These are phyloP conservation scores for Pseudochirops corinnae DNA, from an alignment of 2,797 vertebrate genomes.

Conservation along the genomic window DNA sequence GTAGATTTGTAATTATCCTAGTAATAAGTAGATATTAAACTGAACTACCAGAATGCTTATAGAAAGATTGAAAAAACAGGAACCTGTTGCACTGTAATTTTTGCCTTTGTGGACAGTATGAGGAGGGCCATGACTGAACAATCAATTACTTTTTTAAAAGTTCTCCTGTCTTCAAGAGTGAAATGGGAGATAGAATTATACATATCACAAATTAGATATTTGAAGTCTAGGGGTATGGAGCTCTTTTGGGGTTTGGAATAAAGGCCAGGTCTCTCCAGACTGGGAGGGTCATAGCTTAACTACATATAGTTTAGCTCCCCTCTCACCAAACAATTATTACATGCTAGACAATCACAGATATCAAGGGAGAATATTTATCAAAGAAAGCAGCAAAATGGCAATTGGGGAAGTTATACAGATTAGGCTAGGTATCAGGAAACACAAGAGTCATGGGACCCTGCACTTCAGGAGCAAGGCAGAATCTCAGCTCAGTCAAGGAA, in stretches of 20 bases:
- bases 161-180: not conserved
- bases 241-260: not conserved
- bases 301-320: not conserved
- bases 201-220: not conserved
- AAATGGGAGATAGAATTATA: not conserved
- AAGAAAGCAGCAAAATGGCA: not conserved
- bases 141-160: constrained; percentile 74
- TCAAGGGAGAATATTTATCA: not conserved
- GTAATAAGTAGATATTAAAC: constrained; percentile 57
- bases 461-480: not conserved
- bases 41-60: constrained; percentile 35
- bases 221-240: not conserved
- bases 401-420: not conserved
- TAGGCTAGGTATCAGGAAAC: not conserved
- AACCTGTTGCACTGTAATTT: constrained; percentile 41
- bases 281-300: not conserved
- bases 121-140: constrained; percentile 75
- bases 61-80: constrained; percentile 56
- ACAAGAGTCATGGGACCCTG: not conserved
- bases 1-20: constrained; percentile 56
- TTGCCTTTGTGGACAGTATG: constrained; percentile 27
- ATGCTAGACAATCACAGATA: not conserved
- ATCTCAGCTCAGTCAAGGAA: not conserved
- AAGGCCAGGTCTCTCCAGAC: not conserved
- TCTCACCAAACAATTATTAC: not conserved